phyloP scores from a whole-genome alignment of 2,888 invertebrate genomes.

The Harpalus rufipes region DNA sequence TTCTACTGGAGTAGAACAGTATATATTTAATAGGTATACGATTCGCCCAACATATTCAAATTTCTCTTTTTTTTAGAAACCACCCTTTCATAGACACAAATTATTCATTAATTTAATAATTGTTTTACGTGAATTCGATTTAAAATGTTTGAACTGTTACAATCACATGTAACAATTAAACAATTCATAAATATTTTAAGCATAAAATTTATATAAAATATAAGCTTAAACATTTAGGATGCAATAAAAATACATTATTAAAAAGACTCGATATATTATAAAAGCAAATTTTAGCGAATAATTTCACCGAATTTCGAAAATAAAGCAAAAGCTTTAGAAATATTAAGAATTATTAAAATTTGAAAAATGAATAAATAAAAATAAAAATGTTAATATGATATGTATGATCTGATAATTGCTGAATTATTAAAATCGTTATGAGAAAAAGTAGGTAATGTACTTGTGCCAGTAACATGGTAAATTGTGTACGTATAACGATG shows the following conservation, averaged over 20 bases:
- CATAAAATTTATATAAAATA: slow-evolving; percentile 35
- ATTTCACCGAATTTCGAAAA: slow-evolving; percentile 20
- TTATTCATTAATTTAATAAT: neutral
- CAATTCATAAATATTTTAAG: slow-evolving; percentile 48
- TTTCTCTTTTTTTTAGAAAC: neutral
- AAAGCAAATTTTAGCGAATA: slow-evolving; percentile 48
- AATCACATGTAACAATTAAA: slow-evolving; percentile 32
- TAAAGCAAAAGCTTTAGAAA: slow-evolving; percentile 55
- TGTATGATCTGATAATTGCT: slow-evolving; percentile 41
- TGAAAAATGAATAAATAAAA: slow-evolving; percentile 42
- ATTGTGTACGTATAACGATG: slow-evolving; percentile 55
- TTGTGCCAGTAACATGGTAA: slow-evolving; percentile 58
- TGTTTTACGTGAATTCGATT: slow-evolving; percentile 30
- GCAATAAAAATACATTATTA: slow-evolving; percentile 56
- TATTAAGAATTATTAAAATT: slow-evolving; percentile 45
- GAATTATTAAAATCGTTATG: slow-evolving; percentile 38
- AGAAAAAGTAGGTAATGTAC: slow-evolving; percentile 60
- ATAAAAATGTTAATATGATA: slow-evolving; percentile 40
- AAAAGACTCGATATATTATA: slow-evolving; percentile 22
- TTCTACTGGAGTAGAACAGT: too few relatives aligned
- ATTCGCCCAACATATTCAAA: too few relatives aligned
- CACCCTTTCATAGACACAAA: neutral
- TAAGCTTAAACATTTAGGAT: slow-evolving; percentile 59
- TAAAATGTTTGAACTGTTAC: slow-evolving; percentile 11
- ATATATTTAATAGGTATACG: too few relatives aligned